phyloP scores from a whole-genome alignment of 2,888 invertebrate species.

The Xiphydria camelus region DNA sequence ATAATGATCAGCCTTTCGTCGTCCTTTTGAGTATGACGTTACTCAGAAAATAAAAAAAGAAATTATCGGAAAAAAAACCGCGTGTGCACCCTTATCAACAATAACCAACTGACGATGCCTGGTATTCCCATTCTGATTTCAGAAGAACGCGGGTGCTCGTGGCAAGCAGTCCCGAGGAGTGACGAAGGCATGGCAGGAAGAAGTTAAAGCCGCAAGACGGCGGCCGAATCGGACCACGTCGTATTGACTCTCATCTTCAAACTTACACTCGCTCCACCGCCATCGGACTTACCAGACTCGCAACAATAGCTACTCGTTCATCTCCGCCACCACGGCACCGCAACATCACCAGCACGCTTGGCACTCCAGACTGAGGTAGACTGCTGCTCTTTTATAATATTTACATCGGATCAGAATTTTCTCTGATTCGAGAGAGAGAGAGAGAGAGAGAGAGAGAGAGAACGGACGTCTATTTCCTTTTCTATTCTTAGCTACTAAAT shows the following conservation, averaged over 20 bases:
- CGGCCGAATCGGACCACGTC: constrained; percentile 11
- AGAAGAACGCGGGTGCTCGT: constrained; percentile 15
- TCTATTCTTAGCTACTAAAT: too few relatives aligned
- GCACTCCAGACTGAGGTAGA: neutral
- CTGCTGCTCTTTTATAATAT: too few relatives aligned
- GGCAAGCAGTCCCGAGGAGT: constrained; percentile 15
- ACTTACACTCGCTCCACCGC: constrained; percentile 3
- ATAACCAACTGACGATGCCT: neutral
- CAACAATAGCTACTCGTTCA: too few relatives aligned
- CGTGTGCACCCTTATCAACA: neutral
- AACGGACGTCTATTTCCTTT: too few relatives aligned
- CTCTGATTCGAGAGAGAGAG: too few relatives aligned
- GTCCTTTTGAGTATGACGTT: too few relatives aligned
- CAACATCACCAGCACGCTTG: neutral
- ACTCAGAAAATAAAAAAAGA: neutral
- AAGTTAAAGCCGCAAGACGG: constrained; percentile 13
- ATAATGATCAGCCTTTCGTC: neutral
- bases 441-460: too few relatives aligned
- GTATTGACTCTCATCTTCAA: constrained; percentile 7
- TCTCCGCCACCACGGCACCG: constrained; percentile 1
- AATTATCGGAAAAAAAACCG: neutral
- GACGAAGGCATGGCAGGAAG: constrained; percentile 14
- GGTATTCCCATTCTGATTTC: constrained; percentile 1
- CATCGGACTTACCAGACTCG: constrained; percentile 1
- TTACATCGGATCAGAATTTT: too few relatives aligned